phyloP scores from a whole-genome alignment of 2,113 vertebrate species.

The Polypterus senegalus region DNA sequence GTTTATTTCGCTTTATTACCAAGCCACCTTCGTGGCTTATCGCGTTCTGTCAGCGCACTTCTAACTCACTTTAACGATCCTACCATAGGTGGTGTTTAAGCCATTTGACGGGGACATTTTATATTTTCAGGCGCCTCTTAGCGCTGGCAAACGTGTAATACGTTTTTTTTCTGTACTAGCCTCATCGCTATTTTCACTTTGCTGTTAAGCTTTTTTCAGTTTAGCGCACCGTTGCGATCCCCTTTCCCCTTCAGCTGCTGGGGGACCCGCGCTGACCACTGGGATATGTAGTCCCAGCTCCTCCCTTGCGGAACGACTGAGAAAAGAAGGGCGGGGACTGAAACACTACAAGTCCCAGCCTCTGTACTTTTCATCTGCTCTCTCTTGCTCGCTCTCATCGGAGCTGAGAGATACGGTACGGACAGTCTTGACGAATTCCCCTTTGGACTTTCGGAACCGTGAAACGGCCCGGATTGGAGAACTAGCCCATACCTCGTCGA shows the following conservation, averaged over 20 bases:
- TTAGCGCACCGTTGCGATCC: conserved; percentile 63
- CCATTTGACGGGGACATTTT: too few species aligned
- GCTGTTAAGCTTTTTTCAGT: conserved; percentile 47
- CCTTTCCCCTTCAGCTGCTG: conserved; percentile 63
- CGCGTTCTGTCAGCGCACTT: not conserved
- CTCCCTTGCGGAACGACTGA: conserved; percentile 37
- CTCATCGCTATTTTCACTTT: conserved; percentile 39
- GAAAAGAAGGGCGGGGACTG: conserved; percentile 49
- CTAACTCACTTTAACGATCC: not conserved
- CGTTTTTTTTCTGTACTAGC: not conserved
- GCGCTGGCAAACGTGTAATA: too few species aligned
- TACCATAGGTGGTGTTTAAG: too few species aligned
- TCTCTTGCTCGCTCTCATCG: conserved; percentile 38
- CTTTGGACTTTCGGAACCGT: conserved; percentile 56
- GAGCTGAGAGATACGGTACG: conserved; percentile 58
- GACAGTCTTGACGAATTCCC: conserved; percentile 54
- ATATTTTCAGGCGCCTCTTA: too few species aligned
- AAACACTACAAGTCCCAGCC: conserved; percentile 61
- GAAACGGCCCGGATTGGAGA: conserved; percentile 54
- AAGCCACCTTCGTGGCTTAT: too few species aligned
- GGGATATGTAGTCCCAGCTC: conserved; percentile 54
- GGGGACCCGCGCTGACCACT: conserved; percentile 45
- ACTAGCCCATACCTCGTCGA: conserved; percentile 37
- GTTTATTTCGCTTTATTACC: too few species aligned
- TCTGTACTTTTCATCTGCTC: conserved; percentile 36